Percentiles rank a stretch among this genome's conserved stretches.
Evolutionary conservation across 2,797 vertebrate genomes (phyloP).

Genomic region (Halcyon leucocephala): DNA sequence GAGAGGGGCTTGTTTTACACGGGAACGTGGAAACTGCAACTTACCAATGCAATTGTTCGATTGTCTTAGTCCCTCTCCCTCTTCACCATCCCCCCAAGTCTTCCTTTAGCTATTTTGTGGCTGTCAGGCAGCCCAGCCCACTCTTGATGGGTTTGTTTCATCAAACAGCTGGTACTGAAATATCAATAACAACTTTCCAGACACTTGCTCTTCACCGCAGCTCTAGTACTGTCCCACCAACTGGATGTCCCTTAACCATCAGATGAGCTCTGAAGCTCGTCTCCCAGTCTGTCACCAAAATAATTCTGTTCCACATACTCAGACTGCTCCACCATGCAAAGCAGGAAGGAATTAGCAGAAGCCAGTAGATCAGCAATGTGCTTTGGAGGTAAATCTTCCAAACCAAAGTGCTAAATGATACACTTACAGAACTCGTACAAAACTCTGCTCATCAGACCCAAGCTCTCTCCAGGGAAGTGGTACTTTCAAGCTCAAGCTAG

Average conservation of each 20-base stretch:
- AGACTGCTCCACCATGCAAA: not conserved
- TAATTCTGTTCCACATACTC: not conserved
- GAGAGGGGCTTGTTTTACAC: not conserved
- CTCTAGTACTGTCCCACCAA: not conserved
- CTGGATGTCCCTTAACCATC: not conserved
- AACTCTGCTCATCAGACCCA: not conserved
- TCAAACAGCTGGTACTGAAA: not conserved
- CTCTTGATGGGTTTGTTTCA: accelerated
- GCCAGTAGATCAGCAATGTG: not conserved
- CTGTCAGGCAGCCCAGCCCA: not conserved
- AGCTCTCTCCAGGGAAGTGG: not conserved
- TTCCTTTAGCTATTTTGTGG: not conserved
- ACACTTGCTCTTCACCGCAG: not conserved
- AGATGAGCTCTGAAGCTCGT: not conserved
- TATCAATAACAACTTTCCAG: not conserved
- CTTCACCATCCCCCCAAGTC: not conserved
- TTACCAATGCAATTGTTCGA: not conserved
- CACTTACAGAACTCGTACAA: not conserved
- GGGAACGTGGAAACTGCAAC: not conserved
- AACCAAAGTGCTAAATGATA: not conserved
- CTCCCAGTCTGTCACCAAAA: not conserved
- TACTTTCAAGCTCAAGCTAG: not conserved
- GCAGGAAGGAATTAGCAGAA: not conserved
- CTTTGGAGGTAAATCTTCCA: not conserved
- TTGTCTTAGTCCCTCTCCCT: not conserved